Evolutionary conservation across 1,140 invertebrate species (phyloP).

Genomic region (Pseudoatta argentina): DNA sequence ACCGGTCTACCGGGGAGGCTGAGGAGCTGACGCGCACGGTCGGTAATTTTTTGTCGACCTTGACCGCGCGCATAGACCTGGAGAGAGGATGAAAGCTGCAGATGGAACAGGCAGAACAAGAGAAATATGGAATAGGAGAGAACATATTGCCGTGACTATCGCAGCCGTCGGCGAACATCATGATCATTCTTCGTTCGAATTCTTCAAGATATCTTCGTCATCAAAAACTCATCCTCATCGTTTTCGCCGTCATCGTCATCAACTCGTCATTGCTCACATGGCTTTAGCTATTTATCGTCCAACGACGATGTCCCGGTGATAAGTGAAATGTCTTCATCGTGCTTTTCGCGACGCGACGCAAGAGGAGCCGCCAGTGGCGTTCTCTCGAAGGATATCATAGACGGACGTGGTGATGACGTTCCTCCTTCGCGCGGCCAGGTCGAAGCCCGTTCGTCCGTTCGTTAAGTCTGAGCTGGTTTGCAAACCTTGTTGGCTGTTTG

Average conservation of each 20-base stretch:
- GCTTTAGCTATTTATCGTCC: not conserved
- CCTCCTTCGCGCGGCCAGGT: constrained; percentile 38
- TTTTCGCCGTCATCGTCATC: not conserved
- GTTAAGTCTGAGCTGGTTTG: constrained; percentile 16
- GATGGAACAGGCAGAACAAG: not conserved
- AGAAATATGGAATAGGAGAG: constrained; percentile 5
- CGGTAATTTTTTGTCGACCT: constrained; percentile 53
- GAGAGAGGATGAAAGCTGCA: constrained; percentile 28
- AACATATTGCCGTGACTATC: not conserved
- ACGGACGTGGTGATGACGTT: constrained; percentile 42
- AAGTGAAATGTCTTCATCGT: constrained; percentile 38
- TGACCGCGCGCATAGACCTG: constrained; percentile 34
- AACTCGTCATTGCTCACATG: not conserved
- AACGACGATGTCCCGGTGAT: constrained; percentile 21
- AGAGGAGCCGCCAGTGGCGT: constrained; percentile 37
- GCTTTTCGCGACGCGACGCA: not conserved
- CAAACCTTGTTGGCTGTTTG: constrained; percentile 51
- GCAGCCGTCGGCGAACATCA: constrained; percentile 11
- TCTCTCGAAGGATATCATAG: constrained; percentile 51
- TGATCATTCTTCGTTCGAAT: constrained; percentile 10
- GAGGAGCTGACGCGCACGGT: constrained; percentile 57
- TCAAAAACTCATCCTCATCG: not conserved
- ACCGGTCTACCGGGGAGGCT: constrained; percentile 82
- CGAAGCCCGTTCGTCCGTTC: constrained; percentile 46
- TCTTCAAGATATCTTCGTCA: not conserved